Conservation (phyloP, 2,888 invertebrate species). For the Apodemia zela region DNA sequence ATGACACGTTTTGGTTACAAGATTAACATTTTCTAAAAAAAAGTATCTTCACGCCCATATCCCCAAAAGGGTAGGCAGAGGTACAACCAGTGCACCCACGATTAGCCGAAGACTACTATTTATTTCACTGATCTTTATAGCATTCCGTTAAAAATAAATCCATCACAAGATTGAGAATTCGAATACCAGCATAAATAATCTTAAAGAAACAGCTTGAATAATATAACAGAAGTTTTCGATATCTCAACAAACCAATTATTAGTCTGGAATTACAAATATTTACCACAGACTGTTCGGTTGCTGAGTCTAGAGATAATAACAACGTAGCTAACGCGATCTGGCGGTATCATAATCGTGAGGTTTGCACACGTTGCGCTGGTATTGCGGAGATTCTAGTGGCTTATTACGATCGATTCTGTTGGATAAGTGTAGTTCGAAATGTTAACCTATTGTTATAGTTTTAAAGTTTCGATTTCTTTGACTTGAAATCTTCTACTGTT, state of each 20-base stretch:
- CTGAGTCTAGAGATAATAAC: background rate
- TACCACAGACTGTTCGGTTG: background rate
- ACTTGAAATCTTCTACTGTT: background rate
- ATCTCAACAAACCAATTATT: background rate
- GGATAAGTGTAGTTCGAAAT: background rate
- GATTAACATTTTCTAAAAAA: too few relatives aligned
- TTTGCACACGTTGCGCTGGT: background rate
- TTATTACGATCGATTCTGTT: background rate
- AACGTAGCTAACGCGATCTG: background rate
- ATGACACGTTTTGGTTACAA: too few relatives aligned
- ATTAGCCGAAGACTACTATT: too few relatives aligned
- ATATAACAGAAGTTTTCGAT: too few relatives aligned
- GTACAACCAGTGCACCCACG: too few relatives aligned
- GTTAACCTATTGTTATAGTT: background rate
- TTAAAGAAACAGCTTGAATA: too few relatives aligned
- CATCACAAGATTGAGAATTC: too few relatives aligned
- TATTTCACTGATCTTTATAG: too few relatives aligned
- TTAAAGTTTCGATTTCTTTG: background rate
- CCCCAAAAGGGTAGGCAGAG: too few relatives aligned
- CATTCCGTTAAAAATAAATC: too few relatives aligned
- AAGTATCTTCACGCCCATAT: too few relatives aligned
- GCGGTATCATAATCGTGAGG: background rate
- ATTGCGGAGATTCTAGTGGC: background rate
- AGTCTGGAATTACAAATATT: background rate
- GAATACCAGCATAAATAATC: too few relatives aligned